A percentile compares a stretch with the other conserved stretches of the same genome.
Evolutionary conservation across 2,888 invertebrate species (phyloP).

Genomic region (Frankliniella intonsa): DNA sequence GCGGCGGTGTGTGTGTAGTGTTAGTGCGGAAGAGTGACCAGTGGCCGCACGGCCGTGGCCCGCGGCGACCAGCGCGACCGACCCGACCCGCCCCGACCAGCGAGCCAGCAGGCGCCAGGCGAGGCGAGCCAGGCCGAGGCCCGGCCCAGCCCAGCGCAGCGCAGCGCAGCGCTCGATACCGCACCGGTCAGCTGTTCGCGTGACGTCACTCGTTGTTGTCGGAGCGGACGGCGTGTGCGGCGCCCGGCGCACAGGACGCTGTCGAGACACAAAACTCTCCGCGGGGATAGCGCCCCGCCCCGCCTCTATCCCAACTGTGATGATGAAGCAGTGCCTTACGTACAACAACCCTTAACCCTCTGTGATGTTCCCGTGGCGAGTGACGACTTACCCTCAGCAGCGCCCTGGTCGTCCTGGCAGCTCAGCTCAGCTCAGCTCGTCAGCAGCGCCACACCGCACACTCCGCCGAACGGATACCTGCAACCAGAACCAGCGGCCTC

Average conservation of each 20-base stretch:
- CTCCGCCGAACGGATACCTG: too few species aligned
- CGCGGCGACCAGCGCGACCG: conserved; percentile 17
- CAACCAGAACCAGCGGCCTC: too few species aligned
- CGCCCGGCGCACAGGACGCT: neutral
- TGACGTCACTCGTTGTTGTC: neutral
- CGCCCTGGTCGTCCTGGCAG: too few species aligned
- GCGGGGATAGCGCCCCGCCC: neutral
- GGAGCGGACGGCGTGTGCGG: neutral
- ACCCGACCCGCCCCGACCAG: neutral
- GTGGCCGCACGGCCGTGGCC: conserved; percentile 13
- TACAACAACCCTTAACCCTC: too few species aligned
- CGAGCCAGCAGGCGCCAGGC: too few species aligned
- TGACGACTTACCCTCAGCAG: too few species aligned
- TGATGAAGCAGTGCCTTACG: neutral
- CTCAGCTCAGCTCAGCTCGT: too few species aligned
- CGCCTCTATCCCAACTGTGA: neutral
- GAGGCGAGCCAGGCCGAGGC: neutral
- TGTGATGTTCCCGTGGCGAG: too few species aligned
- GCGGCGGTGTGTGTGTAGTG: conserved; percentile 15
- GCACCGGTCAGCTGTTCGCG: conserved; percentile 1
- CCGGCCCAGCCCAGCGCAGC: neutral
- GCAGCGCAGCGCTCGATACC: neutral
- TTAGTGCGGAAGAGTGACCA: conserved; percentile 22
- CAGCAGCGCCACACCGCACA: too few species aligned
- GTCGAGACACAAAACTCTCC: neutral